Base-by-base conservation (phyloP, 2,113 vertebrate genomes). In the Hippocampus mohnikei region DNA sequence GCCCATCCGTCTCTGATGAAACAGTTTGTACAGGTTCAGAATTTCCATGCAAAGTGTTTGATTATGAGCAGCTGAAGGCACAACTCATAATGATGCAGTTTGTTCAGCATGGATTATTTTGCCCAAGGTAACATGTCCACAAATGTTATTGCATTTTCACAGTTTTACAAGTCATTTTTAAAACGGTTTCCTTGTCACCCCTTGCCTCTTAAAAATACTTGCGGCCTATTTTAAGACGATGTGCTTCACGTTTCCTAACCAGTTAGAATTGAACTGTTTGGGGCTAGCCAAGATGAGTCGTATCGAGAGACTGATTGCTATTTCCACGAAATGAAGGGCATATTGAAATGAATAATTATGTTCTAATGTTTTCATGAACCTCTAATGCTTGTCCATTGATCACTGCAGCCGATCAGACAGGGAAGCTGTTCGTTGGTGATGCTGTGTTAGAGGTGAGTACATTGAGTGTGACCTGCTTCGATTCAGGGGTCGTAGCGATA, bases 361-460 rank as follows among this genome's bases (percentile, higher is more conserved):
- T 87, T 74, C 59, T 79, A 81, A 77, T 83, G 73, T 78, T 88
- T 92, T 81, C 85, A 91, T 92, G 95, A 94, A 95, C 86, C 83
- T 86, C 80, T 80, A 90, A 77, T 81, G 75, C 71, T 79, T 90
- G 88, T 87, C 93, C 52, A 64, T 71, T 66, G 52, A 87, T 68
- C 84, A 87, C 85, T 76, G 72, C 92, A 98, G 96, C 95, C 59
- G 93, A 97, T 90, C 95, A 94, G 89, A 94, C 94, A 73, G 95
- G 95, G 87, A 95, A 95, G 93, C 89, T 98, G 67, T 98, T 97
- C 83, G 91, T 95, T 64, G 96, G 96, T 64, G 96, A 98, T 70
- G 95, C 96, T 5, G 88, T 98, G 78, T 80, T 94, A 75, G 94
- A 98, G 95, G 96, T 98, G 71, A 92, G 96, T 94, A 80, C 81